Evolutionary conservation across 2,113 vertebrate species (phyloP).

Genomic region (Psammodynastes pulverulentus): DNA sequence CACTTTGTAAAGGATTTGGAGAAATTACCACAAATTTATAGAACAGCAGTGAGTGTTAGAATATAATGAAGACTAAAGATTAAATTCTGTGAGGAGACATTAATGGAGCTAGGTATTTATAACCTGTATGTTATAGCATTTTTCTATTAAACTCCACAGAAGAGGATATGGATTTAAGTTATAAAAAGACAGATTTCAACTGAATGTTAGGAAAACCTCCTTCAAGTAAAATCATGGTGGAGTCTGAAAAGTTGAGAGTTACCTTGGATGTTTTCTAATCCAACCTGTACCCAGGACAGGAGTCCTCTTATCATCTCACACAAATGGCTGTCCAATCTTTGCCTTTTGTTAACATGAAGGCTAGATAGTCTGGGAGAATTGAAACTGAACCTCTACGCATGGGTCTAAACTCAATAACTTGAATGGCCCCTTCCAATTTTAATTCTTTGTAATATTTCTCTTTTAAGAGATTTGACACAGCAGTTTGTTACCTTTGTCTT

Average conservation of each 20-base stretch:
- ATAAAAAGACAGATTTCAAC: background rate
- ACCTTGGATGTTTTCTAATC: background rate
- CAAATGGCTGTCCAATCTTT: background rate
- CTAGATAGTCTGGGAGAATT: background rate
- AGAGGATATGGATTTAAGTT: background rate
- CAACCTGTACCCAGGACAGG: background rate
- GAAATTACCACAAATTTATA: background rate
- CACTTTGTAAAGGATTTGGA: background rate
- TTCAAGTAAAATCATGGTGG: background rate
- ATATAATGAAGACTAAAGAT: background rate
- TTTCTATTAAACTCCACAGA: background rate
- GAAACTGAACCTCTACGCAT: background rate
- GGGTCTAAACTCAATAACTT: background rate
- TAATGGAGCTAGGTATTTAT: background rate
- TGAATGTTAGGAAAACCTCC: background rate
- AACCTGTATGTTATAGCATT: background rate
- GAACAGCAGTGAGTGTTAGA: background rate
- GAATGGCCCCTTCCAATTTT: background rate
- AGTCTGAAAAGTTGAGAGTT: background rate
- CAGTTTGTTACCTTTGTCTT: background rate
- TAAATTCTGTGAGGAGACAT: background rate
- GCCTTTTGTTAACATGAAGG: background rate
- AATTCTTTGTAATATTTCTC: background rate
- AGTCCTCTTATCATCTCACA: background rate
- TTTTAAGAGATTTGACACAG: background rate